Evolutionary conservation across 2,797 vertebrate species (phyloP).

Genomic region (Pseudochirops cupreus): DNA sequence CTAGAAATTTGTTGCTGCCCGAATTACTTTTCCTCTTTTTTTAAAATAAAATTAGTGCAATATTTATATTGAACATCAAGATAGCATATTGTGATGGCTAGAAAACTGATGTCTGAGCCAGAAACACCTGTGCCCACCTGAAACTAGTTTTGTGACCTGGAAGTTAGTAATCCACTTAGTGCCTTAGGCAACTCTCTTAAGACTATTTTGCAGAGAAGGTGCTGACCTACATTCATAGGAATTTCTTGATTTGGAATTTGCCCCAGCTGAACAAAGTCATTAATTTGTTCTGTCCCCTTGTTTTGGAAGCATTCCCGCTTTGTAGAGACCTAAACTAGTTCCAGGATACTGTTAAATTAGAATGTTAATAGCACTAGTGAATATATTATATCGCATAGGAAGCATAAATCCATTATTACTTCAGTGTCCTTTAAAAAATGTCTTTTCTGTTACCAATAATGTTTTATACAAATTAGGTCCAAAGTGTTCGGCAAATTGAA

Average conservation of each 20-base stretch:
- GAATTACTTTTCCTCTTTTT: background rate
- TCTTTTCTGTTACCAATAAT: background rate
- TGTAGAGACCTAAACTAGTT: background rate
- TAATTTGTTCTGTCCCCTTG: background rate
- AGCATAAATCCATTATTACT: background rate
- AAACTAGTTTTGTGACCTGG: background rate
- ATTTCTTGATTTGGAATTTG: background rate
- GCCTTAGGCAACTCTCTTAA: background rate
- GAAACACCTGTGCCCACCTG: background rate
- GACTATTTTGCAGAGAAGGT: background rate
- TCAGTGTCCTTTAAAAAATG: background rate
- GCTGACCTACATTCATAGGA: background rate
- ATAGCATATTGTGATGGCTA: background rate
- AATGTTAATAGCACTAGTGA: background rate
- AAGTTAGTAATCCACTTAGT: background rate
- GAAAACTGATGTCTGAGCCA: background rate
- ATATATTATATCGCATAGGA: background rate
- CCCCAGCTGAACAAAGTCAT: background rate
- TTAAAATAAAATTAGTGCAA: too few relatives aligned
- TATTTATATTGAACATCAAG: background rate
- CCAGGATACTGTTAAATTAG: background rate
- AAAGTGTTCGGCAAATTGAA: background rate
- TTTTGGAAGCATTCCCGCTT: background rate
- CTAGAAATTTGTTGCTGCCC: background rate
- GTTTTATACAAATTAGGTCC: background rate